These are phyloP conservation scores for Zaprionus camerounensis DNA, from an alignment of 1,140 invertebrate species.

Conservation along the genomic window DNA sequence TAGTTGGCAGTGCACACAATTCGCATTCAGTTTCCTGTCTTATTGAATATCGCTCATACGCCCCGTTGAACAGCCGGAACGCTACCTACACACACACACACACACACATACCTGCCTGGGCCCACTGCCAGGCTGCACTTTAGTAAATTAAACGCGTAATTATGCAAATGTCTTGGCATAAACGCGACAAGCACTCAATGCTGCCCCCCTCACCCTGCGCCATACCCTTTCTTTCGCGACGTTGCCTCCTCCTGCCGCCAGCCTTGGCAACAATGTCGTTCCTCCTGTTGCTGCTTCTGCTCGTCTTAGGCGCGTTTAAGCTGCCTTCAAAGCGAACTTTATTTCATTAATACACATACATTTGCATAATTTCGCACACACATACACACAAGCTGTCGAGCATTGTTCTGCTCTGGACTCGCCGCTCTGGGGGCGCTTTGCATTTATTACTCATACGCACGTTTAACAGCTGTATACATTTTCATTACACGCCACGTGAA, in stretches of 20 bases:
- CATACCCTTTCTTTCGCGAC: neutral
- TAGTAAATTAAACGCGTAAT: conserved; percentile 81
- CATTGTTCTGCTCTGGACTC: conserved; percentile 21
- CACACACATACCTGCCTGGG: conserved; percentile 13
- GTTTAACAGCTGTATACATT: conserved; percentile 79
- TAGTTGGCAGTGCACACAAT: conserved; percentile 32
- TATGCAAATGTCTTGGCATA: conserved; percentile 79
- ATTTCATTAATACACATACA: conserved; percentile 77
- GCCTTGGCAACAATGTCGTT: conserved; percentile 32
- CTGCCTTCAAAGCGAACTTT: conserved; percentile 74
- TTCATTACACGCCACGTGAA: conserved; percentile 71
- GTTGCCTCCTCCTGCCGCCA: neutral
- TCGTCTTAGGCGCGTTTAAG: conserved; percentile 57
- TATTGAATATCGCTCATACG: conserved; percentile 66
- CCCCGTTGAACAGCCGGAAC: conserved; percentile 45
- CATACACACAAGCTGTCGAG: conserved; percentile 25
- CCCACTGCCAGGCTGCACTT: conserved; percentile 56
- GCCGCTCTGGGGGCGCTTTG: conserved; percentile 31
- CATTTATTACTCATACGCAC: conserved; percentile 81
- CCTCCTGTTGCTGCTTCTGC: conserved; percentile 13
- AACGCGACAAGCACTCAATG: conserved; percentile 73
- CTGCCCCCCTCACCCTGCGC: neutral
- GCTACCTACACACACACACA: conserved; percentile 41
- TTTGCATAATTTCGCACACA: conserved; percentile 70
- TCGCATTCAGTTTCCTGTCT: conserved; percentile 4